Percentiles rank a stretch among this genome's conserved stretches.
Conservation (phyloP, 2,797 vertebrate genomes). For the Gadopsis marmoratus region DNA sequence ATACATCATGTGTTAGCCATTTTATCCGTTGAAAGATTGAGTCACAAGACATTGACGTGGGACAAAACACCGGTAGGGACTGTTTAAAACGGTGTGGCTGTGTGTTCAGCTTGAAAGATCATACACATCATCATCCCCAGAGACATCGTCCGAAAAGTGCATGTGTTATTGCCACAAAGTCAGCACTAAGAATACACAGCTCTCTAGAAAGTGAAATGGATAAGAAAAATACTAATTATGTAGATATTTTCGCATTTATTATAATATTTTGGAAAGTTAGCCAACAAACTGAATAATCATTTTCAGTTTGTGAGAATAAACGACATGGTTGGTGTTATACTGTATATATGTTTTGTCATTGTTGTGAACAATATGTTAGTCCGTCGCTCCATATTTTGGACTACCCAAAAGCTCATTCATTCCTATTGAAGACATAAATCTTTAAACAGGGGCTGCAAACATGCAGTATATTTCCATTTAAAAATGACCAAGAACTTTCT, state of each 20-base stretch:
- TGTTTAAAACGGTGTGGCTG: neutral
- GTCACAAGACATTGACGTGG: neutral
- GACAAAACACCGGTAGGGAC: neutral
- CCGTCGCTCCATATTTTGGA: neutral
- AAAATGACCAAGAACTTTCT: neutral
- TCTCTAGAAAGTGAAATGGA: neutral
- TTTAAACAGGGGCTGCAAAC: neutral
- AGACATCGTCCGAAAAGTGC: neutral
- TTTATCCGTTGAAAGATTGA: neutral
- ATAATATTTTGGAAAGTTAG: neutral
- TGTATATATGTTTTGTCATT: neutral
- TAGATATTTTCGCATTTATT: neutral
- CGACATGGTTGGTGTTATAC: neutral
- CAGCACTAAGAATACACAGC: neutral
- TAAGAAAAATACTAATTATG: neutral
- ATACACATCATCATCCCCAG: neutral
- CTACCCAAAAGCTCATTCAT: neutral
- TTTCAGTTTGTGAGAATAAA: neutral
- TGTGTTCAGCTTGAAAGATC: neutral
- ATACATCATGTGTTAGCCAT: neutral
- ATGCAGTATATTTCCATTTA: neutral
- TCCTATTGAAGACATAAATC: neutral
- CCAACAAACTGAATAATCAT: neutral
- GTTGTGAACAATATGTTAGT: neutral
- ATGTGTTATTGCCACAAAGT: neutral